Base-by-base conservation (phyloP, 2,888 invertebrate genomes). In the Drosophila eohydei region DNA sequence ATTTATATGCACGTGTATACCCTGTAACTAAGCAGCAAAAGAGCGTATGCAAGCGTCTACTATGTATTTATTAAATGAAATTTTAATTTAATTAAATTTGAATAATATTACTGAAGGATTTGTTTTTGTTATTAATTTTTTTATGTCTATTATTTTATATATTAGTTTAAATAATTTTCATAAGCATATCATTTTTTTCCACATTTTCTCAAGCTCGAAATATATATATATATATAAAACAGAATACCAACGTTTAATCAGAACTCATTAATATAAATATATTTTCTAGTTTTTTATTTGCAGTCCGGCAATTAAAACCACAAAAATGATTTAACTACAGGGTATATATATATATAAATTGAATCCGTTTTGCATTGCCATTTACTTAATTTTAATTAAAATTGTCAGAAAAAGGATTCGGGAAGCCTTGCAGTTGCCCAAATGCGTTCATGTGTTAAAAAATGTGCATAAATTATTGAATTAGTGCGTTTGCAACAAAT, bases 391-490 rank as follows among this genome's bases (percentile, higher is more conserved):
- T 80, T 82, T 80, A 80, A 80, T 82, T 82, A 74, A 77, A 80
- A 77, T 66, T 67, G 66, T 55, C 67, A 64, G 69, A 65, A 65
- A 76, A 78, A 71, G 79, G 73, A 71, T 79, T 77, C 52, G 38
- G 40, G 69, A 72, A 60, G 70, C 70, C 71, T 59, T 67, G 60
- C 71, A 65, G 34, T 64, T 52, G 59, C 63, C 43, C 57, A 60
- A 62, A 71, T 72, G 67, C 73, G 63, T 60, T 81, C 83, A 83
- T 80, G 83, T 73, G 77, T 79, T 81, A 73, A 83, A 88, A 87
- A 88, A 89, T 87, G 83, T 82, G 84, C 89, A 88, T 89, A 89
- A 89, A 88, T 90, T 89, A 90, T 87, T 88, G 88, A 88, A 90
- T 88, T 90, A 89, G 85, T 85, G 74, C 78, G 75, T 77, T 82